phyloP scores from a whole-genome alignment of 2,113 vertebrate species.

The Campylomormyrus tamandua region DNA sequence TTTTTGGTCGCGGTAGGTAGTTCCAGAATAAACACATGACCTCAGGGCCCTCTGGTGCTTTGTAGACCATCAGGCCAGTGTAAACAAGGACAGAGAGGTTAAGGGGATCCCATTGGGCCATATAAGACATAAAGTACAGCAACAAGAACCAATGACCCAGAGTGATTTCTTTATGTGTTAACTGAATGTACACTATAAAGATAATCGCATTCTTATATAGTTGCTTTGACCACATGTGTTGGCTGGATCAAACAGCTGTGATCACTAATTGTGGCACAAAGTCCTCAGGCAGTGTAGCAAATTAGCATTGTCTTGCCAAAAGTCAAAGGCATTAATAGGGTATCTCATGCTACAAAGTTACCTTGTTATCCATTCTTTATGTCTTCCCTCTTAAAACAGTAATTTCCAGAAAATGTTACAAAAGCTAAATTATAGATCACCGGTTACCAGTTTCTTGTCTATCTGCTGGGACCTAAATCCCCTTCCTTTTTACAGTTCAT shows the following conservation, averaged over 20 bases:
- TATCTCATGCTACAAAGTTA: background rate
- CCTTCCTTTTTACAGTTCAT: background rate
- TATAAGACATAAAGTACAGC: background rate
- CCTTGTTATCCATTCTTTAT: background rate
- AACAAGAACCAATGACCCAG: background rate
- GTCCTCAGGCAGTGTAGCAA: background rate
- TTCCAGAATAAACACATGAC: conserved; percentile 63
- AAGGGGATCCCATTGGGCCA: conserved; percentile 33
- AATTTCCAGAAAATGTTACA: background rate
- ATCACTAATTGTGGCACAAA: background rate
- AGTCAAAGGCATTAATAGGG: background rate
- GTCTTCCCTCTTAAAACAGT: background rate
- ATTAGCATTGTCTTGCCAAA: background rate
- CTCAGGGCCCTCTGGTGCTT: conserved; percentile 45
- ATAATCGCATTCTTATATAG: background rate
- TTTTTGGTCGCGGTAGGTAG: conserved; percentile 32
- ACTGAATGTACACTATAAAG: background rate
- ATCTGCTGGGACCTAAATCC: background rate
- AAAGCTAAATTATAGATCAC: background rate
- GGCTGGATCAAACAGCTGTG: background rate
- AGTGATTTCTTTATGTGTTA: background rate
- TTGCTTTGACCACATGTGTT: background rate
- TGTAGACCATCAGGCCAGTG: conserved; percentile 25
- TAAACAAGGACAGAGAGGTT: conserved; percentile 32
- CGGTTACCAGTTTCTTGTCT: background rate